Conservation (phyloP, 1,140 invertebrate species). For the Leptinotarsa texana region DNA sequence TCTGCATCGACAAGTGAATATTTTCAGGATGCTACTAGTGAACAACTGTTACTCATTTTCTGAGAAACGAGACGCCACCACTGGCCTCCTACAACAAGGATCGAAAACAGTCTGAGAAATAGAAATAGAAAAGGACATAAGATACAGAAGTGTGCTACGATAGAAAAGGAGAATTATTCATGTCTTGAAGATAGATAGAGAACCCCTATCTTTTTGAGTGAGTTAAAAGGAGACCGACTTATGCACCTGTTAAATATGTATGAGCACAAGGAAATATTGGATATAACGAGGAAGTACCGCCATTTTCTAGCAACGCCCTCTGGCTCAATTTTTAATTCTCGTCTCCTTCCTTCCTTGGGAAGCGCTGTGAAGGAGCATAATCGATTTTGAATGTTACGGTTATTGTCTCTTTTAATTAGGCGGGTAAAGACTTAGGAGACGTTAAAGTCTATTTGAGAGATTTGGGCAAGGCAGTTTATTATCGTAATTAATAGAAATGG, state of each 20-base stretch:
- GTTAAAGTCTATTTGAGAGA: neutral
- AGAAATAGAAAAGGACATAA: conserved; percentile 27
- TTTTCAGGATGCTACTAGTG: neutral
- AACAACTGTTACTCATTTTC: neutral
- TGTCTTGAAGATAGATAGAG: conserved; percentile 31
- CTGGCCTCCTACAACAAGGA: conserved; percentile 21
- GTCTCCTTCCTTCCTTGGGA: neutral
- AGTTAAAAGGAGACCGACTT: conserved; percentile 16
- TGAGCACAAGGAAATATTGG: conserved; percentile 49
- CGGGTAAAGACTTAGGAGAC: neutral
- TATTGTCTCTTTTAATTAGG: conserved; percentile 6
- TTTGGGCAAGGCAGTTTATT: neutral
- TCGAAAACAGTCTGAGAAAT: conserved; percentile 18
- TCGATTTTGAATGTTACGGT: conserved; percentile 7
- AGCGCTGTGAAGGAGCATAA: neutral
- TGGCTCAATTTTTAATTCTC: neutral
- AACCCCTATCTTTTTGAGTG: neutral
- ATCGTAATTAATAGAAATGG: neutral
- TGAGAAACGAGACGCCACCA: neutral
- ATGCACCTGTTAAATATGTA: conserved; percentile 48
- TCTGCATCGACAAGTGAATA: neutral
- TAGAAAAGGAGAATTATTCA: conserved; percentile 29
- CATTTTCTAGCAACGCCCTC: conserved; percentile 48
- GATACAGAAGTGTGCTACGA: conserved; percentile 25
- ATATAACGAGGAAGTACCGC: conserved; percentile 49